A percentile compares a stretch with the other conserved stretches of the same genome.
Evolutionary conservation across 2,888 invertebrate genomes (phyloP).

Genomic region (Caenorhabditis sinica): DNA sequence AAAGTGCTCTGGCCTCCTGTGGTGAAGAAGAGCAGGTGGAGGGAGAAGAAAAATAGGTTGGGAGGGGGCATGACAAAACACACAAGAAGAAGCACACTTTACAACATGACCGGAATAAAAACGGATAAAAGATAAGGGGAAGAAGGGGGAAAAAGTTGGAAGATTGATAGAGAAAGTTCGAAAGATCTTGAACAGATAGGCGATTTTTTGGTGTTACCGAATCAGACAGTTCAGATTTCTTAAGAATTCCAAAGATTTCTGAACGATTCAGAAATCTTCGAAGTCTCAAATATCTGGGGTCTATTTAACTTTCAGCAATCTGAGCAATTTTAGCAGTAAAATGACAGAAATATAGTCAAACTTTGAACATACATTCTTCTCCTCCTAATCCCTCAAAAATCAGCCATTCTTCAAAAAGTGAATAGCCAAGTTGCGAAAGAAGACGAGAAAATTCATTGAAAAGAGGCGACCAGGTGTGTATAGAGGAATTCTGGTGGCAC

Average conservation of each 20-base stretch:
- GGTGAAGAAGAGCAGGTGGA: slow-evolving; percentile 40
- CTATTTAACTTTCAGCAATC: too few relatives aligned
- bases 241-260: too few relatives aligned
- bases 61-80: slow-evolving; percentile 43
- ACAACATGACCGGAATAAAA: slow-evolving; percentile 59
- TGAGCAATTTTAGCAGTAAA: too few relatives aligned
- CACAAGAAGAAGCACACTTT: slow-evolving; percentile 53
- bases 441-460: slow-evolving; percentile 5
- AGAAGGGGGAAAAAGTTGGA: slow-evolving; percentile 22
- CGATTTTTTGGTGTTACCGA: too few relatives aligned
- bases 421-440: neutral
- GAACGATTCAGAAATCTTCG: too few relatives aligned
- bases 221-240: too few relatives aligned
- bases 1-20: slow-evolving; percentile 11
- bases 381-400: too few relatives aligned
- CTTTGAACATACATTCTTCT: too few relatives aligned
- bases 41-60: slow-evolving; percentile 20
- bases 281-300: too few relatives aligned
- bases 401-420: too few relatives aligned
- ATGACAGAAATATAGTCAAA: too few relatives aligned
- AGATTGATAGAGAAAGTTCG: slow-evolving; percentile 1
- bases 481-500: slow-evolving; percentile 24
- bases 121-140: slow-evolving; percentile 29
- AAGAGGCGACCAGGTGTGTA: slow-evolving; percentile 14
- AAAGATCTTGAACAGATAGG: neutral